A percentile compares a stretch with the other conserved stretches of the same genome.
Evolutionary conservation across 2,113 vertebrate genomes (phyloP).

Genomic region (Oplegnathus fasciatus): DNA sequence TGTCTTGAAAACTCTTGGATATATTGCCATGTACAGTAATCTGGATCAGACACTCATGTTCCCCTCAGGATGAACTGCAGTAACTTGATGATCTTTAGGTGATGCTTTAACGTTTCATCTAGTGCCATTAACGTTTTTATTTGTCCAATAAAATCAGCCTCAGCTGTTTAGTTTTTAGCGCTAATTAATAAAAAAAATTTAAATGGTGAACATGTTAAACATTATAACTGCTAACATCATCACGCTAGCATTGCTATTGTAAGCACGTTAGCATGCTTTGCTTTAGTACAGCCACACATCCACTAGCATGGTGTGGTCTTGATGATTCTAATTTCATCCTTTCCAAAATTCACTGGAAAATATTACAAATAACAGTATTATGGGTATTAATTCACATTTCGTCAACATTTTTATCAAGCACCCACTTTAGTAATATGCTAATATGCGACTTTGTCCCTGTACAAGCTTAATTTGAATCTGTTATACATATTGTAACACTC

Average conservation of each 20-base stretch:
- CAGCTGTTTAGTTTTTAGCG: no score
- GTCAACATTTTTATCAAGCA: background rate
- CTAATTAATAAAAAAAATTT: background rate
- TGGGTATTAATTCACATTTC: background rate
- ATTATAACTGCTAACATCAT: background rate
- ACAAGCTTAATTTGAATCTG: background rate
- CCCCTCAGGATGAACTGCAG: no score
- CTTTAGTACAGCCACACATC: background rate
- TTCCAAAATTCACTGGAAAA: background rate
- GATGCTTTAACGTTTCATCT: background rate
- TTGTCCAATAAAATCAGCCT: no score
- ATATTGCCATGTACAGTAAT: no score
- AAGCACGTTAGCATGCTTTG: background rate
- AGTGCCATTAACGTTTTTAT: background rate
- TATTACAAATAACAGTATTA: background rate
- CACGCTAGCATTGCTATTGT: background rate
- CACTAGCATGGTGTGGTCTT: background rate
- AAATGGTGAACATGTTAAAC: background rate
- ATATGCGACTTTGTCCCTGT: background rate
- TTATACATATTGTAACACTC: background rate
- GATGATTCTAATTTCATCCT: background rate
- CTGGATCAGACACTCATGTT: no score
- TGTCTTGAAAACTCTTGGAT: no score
- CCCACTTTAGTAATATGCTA: background rate
- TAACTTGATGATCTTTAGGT: no score